Evolutionary conservation across 1,140 invertebrate species (phyloP).

Genomic region (Ceratosolen fusciceps): DNA sequence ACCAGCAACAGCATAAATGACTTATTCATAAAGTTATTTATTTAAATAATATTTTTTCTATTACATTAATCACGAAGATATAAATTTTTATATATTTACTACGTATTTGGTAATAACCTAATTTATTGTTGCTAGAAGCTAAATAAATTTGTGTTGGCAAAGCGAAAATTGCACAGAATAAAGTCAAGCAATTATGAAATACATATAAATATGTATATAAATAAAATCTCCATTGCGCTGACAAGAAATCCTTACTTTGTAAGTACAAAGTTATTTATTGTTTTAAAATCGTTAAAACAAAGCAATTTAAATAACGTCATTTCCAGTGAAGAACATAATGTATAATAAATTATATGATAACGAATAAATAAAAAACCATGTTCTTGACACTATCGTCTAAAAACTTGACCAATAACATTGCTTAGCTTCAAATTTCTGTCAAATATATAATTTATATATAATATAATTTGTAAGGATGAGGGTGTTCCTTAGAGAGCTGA

Average conservation of each 20-base stretch:
- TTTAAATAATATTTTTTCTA: background rate
- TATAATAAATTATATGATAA: too few relatives aligned
- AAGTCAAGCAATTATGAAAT: conserved; percentile 34
- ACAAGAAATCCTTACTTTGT: conserved; percentile 14
- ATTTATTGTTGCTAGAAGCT: background rate
- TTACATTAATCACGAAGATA: background rate
- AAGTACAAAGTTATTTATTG: background rate
- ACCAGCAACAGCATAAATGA: too few relatives aligned
- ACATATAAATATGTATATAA: background rate
- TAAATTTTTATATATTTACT: background rate
- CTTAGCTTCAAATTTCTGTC: too few relatives aligned
- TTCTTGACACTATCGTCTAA: too few relatives aligned
- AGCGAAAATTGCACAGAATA: conserved; percentile 21
- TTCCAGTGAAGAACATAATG: too few relatives aligned
- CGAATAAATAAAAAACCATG: too few relatives aligned
- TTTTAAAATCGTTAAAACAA: background rate
- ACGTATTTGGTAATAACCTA: background rate
- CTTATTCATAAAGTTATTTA: too few relatives aligned
- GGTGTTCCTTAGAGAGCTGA: too few relatives aligned
- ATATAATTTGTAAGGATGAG: too few relatives aligned
- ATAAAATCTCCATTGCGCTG: background rate
- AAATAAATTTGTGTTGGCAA: conserved; percentile 20
- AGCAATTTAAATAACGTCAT: too few relatives aligned
- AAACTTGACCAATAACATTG: too few relatives aligned
- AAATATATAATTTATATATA: too few relatives aligned